Evolutionary conservation across 2,797 vertebrate species (phyloP), one percentile per base, ranked within the genome.

Genomic region (Macroramphosus scolopax): DNA sequence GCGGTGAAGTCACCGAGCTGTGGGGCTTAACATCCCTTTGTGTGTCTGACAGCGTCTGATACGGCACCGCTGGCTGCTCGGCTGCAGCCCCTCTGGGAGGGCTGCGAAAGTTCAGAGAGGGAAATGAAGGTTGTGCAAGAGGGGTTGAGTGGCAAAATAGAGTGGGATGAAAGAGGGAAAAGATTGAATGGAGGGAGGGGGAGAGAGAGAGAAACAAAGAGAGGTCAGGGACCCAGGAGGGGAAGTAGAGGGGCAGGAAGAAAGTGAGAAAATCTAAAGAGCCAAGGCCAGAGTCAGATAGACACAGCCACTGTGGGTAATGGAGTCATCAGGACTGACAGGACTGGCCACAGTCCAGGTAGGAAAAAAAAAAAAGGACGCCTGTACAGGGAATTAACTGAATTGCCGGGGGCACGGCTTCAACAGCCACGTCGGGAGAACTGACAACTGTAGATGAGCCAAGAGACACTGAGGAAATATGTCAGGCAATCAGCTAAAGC

Each of bases 281-380:
- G 8, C 50, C 62, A 53, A 58, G 29, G 67, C 51, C 50, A 42
- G 18, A 63, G 60, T 40, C 38, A 56, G 70, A 73, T 38, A 60
- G 72, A 69, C 59, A 49, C 51, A 68, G 47, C 33, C 63, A 74
- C 74, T 76, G 51, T 56, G 56, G 66, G 72, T 73, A 38, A 82
- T 80, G 63, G 69, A 86, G 83, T 82, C 81, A 82, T 88, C 80
- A 65, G 28, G 33, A 61, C 48, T 80, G 83, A 85, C 80, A 81
- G 73, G 25, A 17, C 72, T 83, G 84, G 81, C 84, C 37, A 2
- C 12, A 25, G 37, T 82, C 68, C 82, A 85, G 78, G 72, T 68
- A 36, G 31, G 40, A 15, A 17, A 36, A 35, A 32, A 34, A 48
- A 56, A 54, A 58, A 51, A 47, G 63, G 68, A 42, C 57, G 39